phyloP scores from a whole-genome alignment of 1,140 invertebrate species.

The Lethrus apterus region DNA sequence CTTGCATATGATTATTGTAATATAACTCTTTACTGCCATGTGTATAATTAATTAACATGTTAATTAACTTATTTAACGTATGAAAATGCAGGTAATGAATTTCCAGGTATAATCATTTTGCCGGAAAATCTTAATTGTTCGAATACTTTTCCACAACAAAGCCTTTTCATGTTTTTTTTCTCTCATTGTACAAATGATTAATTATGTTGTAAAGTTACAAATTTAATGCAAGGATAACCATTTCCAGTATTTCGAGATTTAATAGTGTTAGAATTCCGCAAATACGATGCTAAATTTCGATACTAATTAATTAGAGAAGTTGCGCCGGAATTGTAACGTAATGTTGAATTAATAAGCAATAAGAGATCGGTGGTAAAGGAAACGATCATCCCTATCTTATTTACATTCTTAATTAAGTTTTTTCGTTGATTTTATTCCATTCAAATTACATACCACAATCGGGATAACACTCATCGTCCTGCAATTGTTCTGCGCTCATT shows the following conservation, averaged over 20 bases:
- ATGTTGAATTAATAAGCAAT: conserved; percentile 7
- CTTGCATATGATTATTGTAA: no score
- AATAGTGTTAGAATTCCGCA: conserved; percentile 3
- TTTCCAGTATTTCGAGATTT: conserved; percentile 1
- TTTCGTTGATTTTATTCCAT: conserved; percentile 1
- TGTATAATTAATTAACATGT: no score
- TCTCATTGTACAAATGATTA: no score
- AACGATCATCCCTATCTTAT: neutral
- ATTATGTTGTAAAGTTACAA: neutral
- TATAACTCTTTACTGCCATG: no score
- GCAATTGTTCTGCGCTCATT: conserved; percentile 19
- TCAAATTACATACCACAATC: conserved; percentile 13
- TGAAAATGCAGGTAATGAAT: no score
- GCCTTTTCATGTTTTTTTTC: no score
- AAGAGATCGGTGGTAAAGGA: neutral
- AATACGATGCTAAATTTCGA: conserved; percentile 16
- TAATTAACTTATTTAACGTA: no score
- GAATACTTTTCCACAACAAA: no score
- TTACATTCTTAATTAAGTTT: conserved; percentile 1
- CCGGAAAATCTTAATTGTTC: no score
- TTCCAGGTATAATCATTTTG: no score
- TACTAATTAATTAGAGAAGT: conserved; percentile 20
- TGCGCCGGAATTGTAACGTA: conserved; percentile 10
- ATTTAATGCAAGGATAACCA: neutral
- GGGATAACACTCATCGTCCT: conserved; percentile 12